Conservation (phyloP, 1,140 invertebrate species). For the Delia radicum region DNA sequence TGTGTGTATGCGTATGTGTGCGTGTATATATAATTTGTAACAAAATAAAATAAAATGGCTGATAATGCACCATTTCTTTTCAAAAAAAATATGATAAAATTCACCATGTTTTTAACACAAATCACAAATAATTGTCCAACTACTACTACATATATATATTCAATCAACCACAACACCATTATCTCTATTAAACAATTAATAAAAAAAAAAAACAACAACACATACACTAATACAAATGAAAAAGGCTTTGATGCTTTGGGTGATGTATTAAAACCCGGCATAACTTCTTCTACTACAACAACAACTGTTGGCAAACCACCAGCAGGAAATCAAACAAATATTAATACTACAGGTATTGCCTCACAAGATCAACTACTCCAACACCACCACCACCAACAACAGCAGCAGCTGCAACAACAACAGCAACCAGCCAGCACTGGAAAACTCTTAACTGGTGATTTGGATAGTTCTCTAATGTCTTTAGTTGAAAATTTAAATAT, state of each 20-base stretch:
- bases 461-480: constrained; percentile 87
- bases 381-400: constrained; percentile 33
- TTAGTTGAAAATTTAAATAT: constrained; percentile 90
- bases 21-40: not conserved
- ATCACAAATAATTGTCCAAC: not conserved
- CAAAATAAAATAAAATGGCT: not conserved
- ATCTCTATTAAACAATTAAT: not conserved
- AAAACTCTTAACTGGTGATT: constrained; percentile 84
- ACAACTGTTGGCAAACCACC: constrained; percentile 37
- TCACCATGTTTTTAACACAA: not conserved
- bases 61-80: not conserved
- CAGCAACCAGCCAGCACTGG: constrained; percentile 58
- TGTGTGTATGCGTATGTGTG: not conserved
- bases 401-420: constrained; percentile 54
- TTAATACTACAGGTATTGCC: constrained; percentile 50
- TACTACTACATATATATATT: not conserved
- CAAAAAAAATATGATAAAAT: not conserved
- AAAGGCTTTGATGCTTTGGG: constrained; percentile 73
- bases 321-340: constrained; percentile 54
- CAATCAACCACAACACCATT: no score
- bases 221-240: constrained; percentile 18
- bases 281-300: constrained; percentile 43
- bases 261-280: constrained; percentile 66
- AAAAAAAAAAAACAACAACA: constrained; percentile 4
- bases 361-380: constrained; percentile 27